phyloP scores from a whole-genome alignment of 2,113 vertebrate species.

The Polypterus bichir region DNA sequence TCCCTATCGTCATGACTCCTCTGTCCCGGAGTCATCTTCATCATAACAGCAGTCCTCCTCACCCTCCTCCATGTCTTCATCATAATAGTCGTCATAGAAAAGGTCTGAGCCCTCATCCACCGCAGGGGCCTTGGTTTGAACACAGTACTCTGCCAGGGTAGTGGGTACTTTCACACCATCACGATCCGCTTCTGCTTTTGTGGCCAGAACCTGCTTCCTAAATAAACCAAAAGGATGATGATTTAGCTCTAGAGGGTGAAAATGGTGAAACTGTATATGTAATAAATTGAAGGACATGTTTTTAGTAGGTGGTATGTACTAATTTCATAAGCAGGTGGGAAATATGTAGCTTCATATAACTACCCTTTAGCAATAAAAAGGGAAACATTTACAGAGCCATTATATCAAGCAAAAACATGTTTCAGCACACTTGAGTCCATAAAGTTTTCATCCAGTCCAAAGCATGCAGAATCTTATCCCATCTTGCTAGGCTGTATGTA shows the following conservation, averaged over 20 bases:
- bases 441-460: too few species aligned
- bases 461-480: too few species aligned
- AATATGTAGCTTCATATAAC: too few species aligned
- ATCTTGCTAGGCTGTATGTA: too few species aligned
- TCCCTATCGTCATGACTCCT: conserved; percentile 68
- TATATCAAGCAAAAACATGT: too few species aligned
- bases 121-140: conserved; percentile 74
- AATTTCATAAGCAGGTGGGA: too few species aligned
- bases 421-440: too few species aligned
- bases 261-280: too few species aligned
- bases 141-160: conserved; percentile 85
- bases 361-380: too few species aligned
- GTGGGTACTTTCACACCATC: conserved; percentile 86
- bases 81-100: conserved; percentile 84
- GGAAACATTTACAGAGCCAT: too few species aligned
- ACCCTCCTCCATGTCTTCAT: conserved; percentile 66
- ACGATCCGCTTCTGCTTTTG: conserved; percentile 77
- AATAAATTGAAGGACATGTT: too few species aligned
- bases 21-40: conserved; percentile 73
- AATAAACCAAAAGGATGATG: background rate
- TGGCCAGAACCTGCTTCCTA: conserved; percentile 86
- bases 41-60: conserved; percentile 71
- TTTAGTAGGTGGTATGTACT: too few species aligned
- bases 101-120: conserved; percentile 82
- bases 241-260: background rate